Conservation (phyloP, 1,140 invertebrate species). For the Caenorhabditis remanei region DNA sequence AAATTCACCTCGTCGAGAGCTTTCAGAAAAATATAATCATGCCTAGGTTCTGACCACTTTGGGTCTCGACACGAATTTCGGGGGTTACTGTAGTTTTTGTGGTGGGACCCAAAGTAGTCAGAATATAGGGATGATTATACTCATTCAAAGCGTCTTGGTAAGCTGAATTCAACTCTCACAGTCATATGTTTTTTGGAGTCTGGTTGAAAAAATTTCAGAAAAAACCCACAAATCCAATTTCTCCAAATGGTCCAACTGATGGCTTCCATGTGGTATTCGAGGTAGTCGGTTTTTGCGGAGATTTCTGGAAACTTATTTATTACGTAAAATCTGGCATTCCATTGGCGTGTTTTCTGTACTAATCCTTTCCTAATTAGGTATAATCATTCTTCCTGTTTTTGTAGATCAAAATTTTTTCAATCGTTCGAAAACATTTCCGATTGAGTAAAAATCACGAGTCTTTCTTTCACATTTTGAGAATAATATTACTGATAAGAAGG, state of each 20-base stretch:
- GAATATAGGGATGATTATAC: too few relatives aligned
- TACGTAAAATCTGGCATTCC: background rate
- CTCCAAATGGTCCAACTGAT: slow-evolving; percentile 27
- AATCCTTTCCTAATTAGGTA: background rate
- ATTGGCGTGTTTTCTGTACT: background rate
- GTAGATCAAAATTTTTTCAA: background rate
- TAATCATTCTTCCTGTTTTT: background rate
- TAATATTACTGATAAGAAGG: background rate
- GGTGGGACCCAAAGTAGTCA: too few relatives aligned
- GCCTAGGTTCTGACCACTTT: too few relatives aligned
- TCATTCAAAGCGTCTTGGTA: too few relatives aligned
- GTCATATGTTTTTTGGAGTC: too few relatives aligned
- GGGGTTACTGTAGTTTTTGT: too few relatives aligned
- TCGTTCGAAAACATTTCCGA: background rate
- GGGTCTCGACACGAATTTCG: too few relatives aligned
- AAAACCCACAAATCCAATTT: slow-evolving; percentile 57
- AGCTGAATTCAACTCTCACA: too few relatives aligned
- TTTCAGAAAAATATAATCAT: too few relatives aligned
- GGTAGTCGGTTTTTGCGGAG: slow-evolving; percentile 61
- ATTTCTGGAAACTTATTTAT: slow-evolving; percentile 55
- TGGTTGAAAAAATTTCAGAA: too few relatives aligned
- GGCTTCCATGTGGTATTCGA: background rate
- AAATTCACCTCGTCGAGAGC: too few relatives aligned
- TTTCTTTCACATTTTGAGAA: background rate
- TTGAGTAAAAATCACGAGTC: background rate